phyloP scores from a whole-genome alignment of 2,113 vertebrate species.

The Pollachius pollachius region DNA sequence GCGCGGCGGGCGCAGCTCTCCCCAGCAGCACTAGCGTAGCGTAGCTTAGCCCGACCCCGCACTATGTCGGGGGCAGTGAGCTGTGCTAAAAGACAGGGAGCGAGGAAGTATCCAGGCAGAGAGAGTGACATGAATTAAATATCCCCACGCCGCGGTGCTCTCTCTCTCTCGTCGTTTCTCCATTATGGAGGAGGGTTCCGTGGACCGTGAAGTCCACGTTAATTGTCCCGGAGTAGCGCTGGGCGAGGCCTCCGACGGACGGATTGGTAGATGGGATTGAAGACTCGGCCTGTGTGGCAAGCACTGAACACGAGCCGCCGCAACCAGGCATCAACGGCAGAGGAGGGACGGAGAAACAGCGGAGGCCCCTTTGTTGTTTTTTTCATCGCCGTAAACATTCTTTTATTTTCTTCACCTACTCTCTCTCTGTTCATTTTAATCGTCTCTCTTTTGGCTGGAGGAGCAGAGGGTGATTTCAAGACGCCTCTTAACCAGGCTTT shows the following conservation, averaged over 20 bases:
- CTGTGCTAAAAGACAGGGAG: slow-evolving; percentile 69
- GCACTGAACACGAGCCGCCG: slow-evolving; percentile 41
- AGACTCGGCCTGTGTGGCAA: slow-evolving; percentile 38
- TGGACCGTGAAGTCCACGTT: slow-evolving; percentile 60
- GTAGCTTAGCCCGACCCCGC: slow-evolving; percentile 35
- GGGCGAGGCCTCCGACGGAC: slow-evolving; percentile 31
- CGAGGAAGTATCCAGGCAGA: slow-evolving; percentile 48
- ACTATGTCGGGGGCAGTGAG: slow-evolving; percentile 65
- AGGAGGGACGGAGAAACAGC: slow-evolving; percentile 9
- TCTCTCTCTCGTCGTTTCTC: slow-evolving; percentile 45
- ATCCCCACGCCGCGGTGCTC: slow-evolving; percentile 54
- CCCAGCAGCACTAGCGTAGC: slow-evolving; percentile 18
- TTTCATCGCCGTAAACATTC: slow-evolving; percentile 42
- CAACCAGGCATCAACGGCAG: no score
- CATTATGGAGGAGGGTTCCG: slow-evolving; percentile 60
- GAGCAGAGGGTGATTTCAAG: slow-evolving; percentile 42
- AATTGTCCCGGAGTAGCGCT: slow-evolving; percentile 60
- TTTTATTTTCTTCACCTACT: slow-evolving; percentile 24
- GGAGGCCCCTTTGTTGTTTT: slow-evolving; percentile 53
- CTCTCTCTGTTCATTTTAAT: not conserved
- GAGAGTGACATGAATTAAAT: slow-evolving; percentile 74
- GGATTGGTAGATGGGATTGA: slow-evolving; percentile 35
- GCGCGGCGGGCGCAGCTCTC: slow-evolving; percentile 4
- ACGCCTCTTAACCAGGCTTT: slow-evolving; percentile 31
- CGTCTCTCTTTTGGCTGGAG: not conserved